These are phyloP conservation scores for Xenopus borealis DNA, from an alignment of 2,113 vertebrate genomes.

Conservation along the genomic window DNA sequence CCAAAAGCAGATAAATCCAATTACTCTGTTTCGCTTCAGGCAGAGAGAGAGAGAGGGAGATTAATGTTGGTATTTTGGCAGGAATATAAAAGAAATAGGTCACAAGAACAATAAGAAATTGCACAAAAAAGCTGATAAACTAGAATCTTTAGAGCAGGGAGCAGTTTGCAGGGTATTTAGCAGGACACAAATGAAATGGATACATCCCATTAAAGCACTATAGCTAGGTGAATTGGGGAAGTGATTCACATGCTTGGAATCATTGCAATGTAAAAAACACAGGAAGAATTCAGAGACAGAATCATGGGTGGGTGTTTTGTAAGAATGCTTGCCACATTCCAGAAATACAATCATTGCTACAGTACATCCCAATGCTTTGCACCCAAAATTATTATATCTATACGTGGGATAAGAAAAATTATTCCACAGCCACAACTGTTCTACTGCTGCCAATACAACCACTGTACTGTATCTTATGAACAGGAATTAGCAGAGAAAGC, in stretches of 20 bases:
- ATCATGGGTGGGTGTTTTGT: not conserved
- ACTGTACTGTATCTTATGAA: too few species aligned
- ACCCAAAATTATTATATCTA: not conserved
- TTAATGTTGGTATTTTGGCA: conserved; percentile 79
- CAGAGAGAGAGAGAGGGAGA: conserved; percentile 64
- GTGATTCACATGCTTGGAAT: not conserved
- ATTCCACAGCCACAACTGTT: too few species aligned
- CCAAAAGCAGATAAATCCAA: conserved; percentile 78
- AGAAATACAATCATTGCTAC: not conserved
- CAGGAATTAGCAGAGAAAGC: too few species aligned
- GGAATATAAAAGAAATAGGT: conserved; percentile 75
- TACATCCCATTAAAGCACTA: not conserved
- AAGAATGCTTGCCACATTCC: not conserved
- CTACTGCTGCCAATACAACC: too few species aligned
- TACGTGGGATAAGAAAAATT: not conserved
- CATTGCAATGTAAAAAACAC: too few species aligned
- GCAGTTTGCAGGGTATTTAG: conserved; percentile 21
- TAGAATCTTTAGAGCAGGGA: conserved; percentile 2
- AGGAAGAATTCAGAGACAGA: too few species aligned
- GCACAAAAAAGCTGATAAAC: conserved; percentile 34
- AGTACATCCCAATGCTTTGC: not conserved
- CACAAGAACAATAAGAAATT: conserved; percentile 44
- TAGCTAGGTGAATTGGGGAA: not conserved
- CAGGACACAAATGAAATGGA: conserved; percentile 24
- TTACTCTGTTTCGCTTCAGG: conserved; percentile 76